Evolutionary conservation across 2,888 invertebrate genomes (phyloP).

Genomic region (Cylindroiulus punctatus): DNA sequence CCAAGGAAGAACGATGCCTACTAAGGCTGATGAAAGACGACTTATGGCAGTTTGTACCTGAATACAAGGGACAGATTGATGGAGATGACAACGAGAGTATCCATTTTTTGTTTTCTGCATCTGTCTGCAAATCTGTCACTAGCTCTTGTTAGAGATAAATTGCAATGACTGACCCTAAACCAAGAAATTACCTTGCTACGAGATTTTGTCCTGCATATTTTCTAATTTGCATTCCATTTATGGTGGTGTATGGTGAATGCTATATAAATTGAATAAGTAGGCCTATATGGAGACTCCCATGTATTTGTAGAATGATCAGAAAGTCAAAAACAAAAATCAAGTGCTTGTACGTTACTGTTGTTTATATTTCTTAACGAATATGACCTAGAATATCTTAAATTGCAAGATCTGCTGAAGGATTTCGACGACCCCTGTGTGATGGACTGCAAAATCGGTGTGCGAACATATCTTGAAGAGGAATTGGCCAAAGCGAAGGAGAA

Average conservation of each 20-base stretch:
- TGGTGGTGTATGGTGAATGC: too few relatives aligned
- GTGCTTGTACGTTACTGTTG: slow-evolving; percentile 82
- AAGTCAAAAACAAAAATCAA: slow-evolving; percentile 72
- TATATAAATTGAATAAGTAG: too few relatives aligned
- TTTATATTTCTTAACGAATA: slow-evolving; percentile 13
- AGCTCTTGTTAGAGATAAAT: too few relatives aligned
- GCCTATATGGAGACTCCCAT: slow-evolving; percentile 60
- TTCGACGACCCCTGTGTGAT: slow-evolving; percentile 94
- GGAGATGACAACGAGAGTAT: slow-evolving; percentile 61
- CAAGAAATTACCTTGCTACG: too few relatives aligned
- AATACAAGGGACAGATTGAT: slow-evolving; percentile 80
- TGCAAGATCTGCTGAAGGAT: slow-evolving; percentile 91
- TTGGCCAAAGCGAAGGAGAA: slow-evolving; percentile 94
- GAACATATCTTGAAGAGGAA: slow-evolving; percentile 95
- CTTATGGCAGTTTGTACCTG: slow-evolving; percentile 88
- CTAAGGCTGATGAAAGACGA: slow-evolving; percentile 87
- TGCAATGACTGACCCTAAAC: too few relatives aligned
- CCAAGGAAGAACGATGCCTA: slow-evolving; percentile 89
- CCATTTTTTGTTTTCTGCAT: not conserved
- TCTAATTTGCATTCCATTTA: too few relatives aligned
- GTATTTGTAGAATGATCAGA: too few relatives aligned
- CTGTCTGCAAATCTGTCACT: too few relatives aligned
- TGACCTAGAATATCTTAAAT: slow-evolving; percentile 76
- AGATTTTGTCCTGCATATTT: too few relatives aligned
- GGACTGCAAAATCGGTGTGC: slow-evolving; percentile 95